These are phyloP conservation scores for Heliconius himera DNA, from an alignment of 1,140 invertebrate genomes.

Conservation along the genomic window DNA sequence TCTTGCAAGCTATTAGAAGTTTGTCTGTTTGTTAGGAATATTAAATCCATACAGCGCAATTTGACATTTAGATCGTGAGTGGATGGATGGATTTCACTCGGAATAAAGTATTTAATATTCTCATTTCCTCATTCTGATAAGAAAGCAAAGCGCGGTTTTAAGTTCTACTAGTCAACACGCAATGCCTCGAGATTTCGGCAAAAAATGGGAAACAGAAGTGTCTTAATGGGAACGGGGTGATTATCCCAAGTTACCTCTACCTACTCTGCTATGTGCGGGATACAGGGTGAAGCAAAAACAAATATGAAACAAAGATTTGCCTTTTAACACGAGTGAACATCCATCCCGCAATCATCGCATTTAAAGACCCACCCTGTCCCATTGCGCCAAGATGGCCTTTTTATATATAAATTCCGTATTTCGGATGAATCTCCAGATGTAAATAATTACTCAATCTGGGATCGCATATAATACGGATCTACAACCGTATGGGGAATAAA, in stretches of 20 bases:
- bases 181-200: too few species aligned
- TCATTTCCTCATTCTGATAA: too few species aligned
- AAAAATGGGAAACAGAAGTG: too few species aligned
- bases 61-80: background rate
- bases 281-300: background rate
- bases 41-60: conserved; percentile 1
- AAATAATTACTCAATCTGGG: conserved; percentile 43
- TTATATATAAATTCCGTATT: conserved; percentile 18
- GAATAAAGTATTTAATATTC: background rate
- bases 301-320: background rate
- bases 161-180: too few species aligned
- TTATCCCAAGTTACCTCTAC: too few species aligned
- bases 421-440: conserved; percentile 24
- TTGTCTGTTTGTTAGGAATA: conserved; percentile 14
- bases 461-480: conserved; percentile 36
- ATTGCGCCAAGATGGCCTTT: too few species aligned
- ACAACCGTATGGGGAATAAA: conserved; percentile 35
- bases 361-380: background rate
- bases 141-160: too few species aligned
- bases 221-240: too few species aligned
- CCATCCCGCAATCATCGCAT: background rate
- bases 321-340: background rate
- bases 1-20: conserved; percentile 23
- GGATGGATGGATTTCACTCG: too few species aligned
- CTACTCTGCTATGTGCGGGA: background rate